These are phyloP conservation scores for Drosophila neocordata DNA, from an alignment of 1,140 invertebrate species.

Conservation along the genomic window DNA sequence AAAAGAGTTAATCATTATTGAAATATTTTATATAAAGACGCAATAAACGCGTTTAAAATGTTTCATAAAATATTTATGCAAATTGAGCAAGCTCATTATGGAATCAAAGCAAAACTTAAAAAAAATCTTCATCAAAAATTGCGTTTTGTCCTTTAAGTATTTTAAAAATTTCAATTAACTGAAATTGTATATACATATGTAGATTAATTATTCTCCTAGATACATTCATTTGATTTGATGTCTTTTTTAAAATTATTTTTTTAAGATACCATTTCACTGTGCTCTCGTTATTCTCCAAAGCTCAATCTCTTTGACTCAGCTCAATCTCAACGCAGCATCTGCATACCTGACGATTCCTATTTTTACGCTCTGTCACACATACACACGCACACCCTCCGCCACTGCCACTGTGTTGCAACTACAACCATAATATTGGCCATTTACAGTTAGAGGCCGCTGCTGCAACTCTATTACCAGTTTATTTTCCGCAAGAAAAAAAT, in stretches of 20 bases:
- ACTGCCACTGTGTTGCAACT: background rate
- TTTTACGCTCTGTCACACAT: conserved; percentile 40
- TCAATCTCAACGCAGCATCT: conserved; percentile 26
- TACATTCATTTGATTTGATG: background rate
- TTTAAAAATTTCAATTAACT: too few relatives aligned
- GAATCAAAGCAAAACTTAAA: too few relatives aligned
- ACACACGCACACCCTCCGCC: conserved; percentile 23
- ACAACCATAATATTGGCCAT: conserved; percentile 41
- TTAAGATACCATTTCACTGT: conserved; percentile 21
- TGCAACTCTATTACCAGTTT: conserved; percentile 48
- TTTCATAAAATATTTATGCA: background rate
- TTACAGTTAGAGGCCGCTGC: conserved; percentile 69
- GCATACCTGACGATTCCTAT: conserved; percentile 19
- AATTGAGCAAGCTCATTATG: background rate
- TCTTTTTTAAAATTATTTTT: background rate
- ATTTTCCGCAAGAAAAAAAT: conserved; percentile 44
- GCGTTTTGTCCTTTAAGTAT: too few relatives aligned
- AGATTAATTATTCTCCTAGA: background rate
- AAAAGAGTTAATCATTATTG: conserved; percentile 1
- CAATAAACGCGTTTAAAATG: background rate
- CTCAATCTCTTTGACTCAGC: background rate
- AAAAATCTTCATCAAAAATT: too few relatives aligned
- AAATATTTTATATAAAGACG: conserved; percentile 23
- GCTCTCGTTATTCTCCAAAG: conserved; percentile 29
- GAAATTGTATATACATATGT: too few relatives aligned